phyloP scores from a whole-genome alignment of 2,888 invertebrate genomes.

The Temnothorax unifasciatus region DNA sequence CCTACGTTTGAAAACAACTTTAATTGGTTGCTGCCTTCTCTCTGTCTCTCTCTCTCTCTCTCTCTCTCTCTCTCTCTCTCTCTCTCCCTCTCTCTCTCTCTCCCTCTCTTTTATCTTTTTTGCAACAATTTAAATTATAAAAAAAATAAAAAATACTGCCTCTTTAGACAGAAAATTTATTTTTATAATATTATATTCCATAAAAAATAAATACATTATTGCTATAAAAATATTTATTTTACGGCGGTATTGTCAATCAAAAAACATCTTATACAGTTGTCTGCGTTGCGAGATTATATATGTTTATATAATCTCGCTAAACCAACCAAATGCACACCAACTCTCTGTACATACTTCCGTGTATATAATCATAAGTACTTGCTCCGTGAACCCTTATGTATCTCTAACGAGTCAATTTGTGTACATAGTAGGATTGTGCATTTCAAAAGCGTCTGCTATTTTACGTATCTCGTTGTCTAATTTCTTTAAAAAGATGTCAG shows the following conservation, averaged over 20 bases:
- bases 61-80: background rate
- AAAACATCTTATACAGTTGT: background rate
- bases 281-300: background rate
- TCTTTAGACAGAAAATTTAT: background rate
- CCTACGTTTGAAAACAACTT: background rate
- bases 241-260: background rate
- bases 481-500: background rate
- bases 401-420: conserved; percentile 17
- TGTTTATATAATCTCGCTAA: background rate
- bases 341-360: background rate
- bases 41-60: background rate
- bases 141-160: background rate
- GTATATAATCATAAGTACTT: background rate
- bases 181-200: background rate
- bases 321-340: background rate
- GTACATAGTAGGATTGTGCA: background rate
- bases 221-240: background rate
- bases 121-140: background rate
- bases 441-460: background rate
- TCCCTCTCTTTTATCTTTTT: background rate
- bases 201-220: background rate
- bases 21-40: background rate
- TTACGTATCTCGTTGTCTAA: background rate
- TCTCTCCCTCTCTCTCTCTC: background rate
- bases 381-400: background rate